Conservation (phyloP, 2,113 vertebrate species). For the Gallinago jamesoni region DNA sequence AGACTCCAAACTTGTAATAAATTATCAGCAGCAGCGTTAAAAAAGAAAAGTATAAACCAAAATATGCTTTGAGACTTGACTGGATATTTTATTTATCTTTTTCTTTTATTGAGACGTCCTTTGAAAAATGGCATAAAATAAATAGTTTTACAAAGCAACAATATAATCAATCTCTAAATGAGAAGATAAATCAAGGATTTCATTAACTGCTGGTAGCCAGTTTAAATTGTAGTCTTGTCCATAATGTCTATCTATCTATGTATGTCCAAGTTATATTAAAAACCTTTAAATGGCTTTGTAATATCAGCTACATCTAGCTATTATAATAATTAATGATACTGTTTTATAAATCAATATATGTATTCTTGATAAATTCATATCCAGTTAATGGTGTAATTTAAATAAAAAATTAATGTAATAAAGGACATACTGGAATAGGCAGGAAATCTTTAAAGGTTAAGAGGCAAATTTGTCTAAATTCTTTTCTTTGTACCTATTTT, state of each 20-base stretch:
- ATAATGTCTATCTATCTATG: constrained; percentile 96
- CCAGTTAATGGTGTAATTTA: constrained; percentile 90
- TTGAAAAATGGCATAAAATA: constrained; percentile 84
- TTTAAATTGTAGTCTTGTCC: constrained; percentile 92
- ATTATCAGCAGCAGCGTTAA: constrained; percentile 70
- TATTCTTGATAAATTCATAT: constrained; percentile 92
- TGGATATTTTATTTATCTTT: constrained; percentile 74
- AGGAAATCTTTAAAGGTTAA: constrained; percentile 86
- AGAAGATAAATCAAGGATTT: constrained; percentile 95
- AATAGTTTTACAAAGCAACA: constrained; percentile 93
- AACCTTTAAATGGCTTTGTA: constrained; percentile 95
- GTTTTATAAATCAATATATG: constrained; percentile 94
- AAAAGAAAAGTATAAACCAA: constrained; percentile 75
- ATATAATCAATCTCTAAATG: constrained; percentile 91
- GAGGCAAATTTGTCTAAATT: constrained; percentile 83
- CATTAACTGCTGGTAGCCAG: constrained; percentile 95
- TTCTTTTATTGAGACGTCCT: constrained; percentile 75
- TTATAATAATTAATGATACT: constrained; percentile 97
- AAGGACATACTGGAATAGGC: constrained; percentile 78
- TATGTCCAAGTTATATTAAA: constrained; percentile 90
- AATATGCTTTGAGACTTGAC: constrained; percentile 68
- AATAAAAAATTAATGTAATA: constrained; percentile 92
- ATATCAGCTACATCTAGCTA: constrained; percentile 93
- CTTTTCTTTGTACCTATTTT: constrained; percentile 64
- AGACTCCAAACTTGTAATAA: constrained; percentile 61